These are phyloP conservation scores for Physeter macrocephalus DNA, from an alignment of 2,113 vertebrate species.

Conservation along the genomic window DNA sequence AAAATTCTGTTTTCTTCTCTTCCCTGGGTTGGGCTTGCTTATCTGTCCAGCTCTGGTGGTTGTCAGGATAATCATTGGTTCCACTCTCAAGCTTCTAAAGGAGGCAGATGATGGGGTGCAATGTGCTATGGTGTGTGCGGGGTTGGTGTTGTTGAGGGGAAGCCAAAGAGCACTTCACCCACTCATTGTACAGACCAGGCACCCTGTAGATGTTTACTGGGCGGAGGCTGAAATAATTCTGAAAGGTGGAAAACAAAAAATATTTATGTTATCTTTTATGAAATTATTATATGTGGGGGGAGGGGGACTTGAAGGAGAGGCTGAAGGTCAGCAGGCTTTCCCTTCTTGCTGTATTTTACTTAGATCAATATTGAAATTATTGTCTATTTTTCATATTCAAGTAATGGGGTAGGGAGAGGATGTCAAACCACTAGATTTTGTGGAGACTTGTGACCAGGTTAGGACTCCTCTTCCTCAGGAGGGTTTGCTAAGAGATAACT, in stretches of 20 bases:
- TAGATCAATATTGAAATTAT: background rate
- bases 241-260: background rate
- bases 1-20: background rate
- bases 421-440: background rate
- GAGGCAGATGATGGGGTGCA: background rate
- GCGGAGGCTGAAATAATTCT: background rate
- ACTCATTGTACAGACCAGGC: background rate
- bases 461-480: background rate
- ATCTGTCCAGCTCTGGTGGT: background rate
- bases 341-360: background rate
- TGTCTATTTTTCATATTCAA: background rate
- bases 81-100: background rate
- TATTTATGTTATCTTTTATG: background rate
- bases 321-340: background rate
- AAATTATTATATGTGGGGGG: background rate
- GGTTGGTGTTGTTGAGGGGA: background rate
- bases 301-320: background rate
- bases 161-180: background rate
- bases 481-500: background rate
- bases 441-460: background rate
- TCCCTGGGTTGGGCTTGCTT: background rate
- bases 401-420: background rate
- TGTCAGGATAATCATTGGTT: background rate
- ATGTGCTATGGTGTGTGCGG: background rate
- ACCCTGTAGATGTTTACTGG: background rate